A percentile compares a stretch with the other conserved stretches of the same genome.
These are phyloP conservation scores for Phrynocephalus vlangalii DNA, from an alignment of 2,797 vertebrate species.

Conservation along the genomic window DNA sequence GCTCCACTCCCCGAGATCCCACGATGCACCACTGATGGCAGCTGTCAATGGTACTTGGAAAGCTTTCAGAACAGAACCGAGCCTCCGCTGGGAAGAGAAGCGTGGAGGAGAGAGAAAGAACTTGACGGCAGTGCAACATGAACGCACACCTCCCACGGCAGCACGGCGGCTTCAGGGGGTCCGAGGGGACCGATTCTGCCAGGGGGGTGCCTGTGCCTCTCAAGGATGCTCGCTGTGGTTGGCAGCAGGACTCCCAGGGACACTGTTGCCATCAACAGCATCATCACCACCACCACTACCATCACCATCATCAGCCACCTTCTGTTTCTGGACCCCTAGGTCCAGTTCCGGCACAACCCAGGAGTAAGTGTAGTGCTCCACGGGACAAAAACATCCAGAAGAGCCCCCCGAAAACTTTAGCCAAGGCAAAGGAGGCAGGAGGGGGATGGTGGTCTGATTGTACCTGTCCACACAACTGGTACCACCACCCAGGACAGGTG, in stretches of 20 bases:
- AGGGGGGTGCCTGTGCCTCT: slow-evolving; percentile 60
- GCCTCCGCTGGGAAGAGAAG: slow-evolving; percentile 62
- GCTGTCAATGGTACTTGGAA: slow-evolving; percentile 73
- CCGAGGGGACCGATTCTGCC: slow-evolving; percentile 69
- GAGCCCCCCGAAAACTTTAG: slow-evolving; percentile 76
- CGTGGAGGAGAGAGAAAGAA: slow-evolving; percentile 49
- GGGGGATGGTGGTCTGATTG: slow-evolving; percentile 84
- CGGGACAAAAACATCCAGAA: slow-evolving; percentile 80
- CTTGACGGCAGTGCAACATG: slow-evolving; percentile 75
- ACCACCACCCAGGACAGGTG: slow-evolving; percentile 82
- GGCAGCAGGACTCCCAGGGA: slow-evolving; percentile 80
- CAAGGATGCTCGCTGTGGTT: slow-evolving; percentile 80
- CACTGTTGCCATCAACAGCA: slow-evolving; percentile 67
- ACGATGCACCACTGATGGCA: slow-evolving; percentile 74
- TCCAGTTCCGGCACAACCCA: slow-evolving; percentile 73
- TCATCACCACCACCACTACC: background rate
- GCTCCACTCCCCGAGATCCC: slow-evolving; percentile 69
- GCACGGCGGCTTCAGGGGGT: slow-evolving; percentile 81
- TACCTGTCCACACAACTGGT: slow-evolving; percentile 83
- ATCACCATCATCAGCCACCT: slow-evolving; percentile 61
- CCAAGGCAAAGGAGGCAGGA: slow-evolving; percentile 78
- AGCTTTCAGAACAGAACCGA: slow-evolving; percentile 58
- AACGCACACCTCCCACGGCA: slow-evolving; percentile 83
- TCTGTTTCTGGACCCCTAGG: slow-evolving; percentile 65
- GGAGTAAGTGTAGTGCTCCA: slow-evolving; percentile 72